A percentile compares a stretch with the other conserved stretches of the same genome.
Conservation (phyloP, 2,888 invertebrate genomes). For the Lithodes maja region DNA sequence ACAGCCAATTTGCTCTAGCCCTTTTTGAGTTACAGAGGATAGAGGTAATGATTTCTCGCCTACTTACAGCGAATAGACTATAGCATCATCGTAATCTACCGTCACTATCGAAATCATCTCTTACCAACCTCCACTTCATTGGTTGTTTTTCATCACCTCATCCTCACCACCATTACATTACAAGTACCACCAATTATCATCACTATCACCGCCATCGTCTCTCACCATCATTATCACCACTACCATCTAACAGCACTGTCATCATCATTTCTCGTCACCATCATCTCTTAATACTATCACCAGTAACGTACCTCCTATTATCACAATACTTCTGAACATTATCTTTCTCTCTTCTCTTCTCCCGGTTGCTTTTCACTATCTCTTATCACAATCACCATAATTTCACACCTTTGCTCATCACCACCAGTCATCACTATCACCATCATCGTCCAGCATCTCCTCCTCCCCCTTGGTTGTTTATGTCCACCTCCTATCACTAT, state of each 20-base stretch:
- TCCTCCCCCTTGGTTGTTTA: not conserved
- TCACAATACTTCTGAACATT: not conserved
- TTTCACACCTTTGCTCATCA: not conserved
- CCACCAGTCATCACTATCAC: slow-evolving; percentile 3
- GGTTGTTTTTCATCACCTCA: no score
- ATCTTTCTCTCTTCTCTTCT: not conserved
- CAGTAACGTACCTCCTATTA: not conserved
- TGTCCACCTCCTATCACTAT: not conserved
- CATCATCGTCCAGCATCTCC: not conserved
- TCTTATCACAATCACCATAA: not conserved
- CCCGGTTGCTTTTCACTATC: no score
- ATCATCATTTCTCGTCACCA: not conserved
- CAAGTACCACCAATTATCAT: no score
- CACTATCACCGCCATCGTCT: not conserved
- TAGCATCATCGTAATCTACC: no score
- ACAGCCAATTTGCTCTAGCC: no score
- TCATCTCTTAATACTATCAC: not conserved
- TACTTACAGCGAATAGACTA: no score
- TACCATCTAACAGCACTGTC: not conserved
- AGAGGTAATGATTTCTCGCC: no score
- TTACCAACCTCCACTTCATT: no score
- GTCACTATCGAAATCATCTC: no score
- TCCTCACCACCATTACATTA: no score
- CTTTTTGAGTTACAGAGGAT: no score
- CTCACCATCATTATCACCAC: not conserved